Percentiles rank a stretch among this genome's conserved stretches.
Evolutionary conservation across 2,888 invertebrate genomes (phyloP).

Genomic region (Trypoxylon attenuatum): DNA sequence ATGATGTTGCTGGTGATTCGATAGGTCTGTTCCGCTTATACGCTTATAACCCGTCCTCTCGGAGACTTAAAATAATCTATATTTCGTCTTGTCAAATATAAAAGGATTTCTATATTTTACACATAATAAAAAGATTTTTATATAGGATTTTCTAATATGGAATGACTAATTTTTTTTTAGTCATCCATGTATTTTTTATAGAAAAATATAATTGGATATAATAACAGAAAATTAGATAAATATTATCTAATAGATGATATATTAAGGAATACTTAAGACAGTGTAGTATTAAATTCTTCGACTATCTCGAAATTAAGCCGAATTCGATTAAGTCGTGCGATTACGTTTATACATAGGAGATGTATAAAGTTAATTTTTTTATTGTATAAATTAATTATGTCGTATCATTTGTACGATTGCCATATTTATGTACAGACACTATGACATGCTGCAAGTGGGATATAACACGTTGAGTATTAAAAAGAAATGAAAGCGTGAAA

Average conservation of each 20-base stretch:
- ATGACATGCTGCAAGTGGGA: constrained; percentile 15
- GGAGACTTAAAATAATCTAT: no score
- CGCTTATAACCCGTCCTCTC: constrained; percentile 28
- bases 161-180: constrained; percentile 16
- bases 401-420: constrained; percentile 26
- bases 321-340: constrained; percentile 15
- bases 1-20: neutral
- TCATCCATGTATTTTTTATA: constrained; percentile 1
- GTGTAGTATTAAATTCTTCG: no score
- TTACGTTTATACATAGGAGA: constrained; percentile 17
- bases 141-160: no score
- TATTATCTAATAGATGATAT: neutral
- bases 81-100: no score
- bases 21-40: constrained; percentile 12
- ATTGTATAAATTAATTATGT: constrained; percentile 35
- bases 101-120: no score
- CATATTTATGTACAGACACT: constrained; percentile 39
- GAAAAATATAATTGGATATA: neutral
- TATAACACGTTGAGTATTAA: constrained; percentile 14
- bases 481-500: no score
- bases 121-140: no score
- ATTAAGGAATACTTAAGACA: neutral
- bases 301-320: constrained; percentile 6
- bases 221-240: neutral
- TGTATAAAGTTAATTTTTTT: constrained; percentile 42